These are phyloP conservation scores for Tinamus guttatus DNA, from an alignment of 2,113 vertebrate genomes.

Conservation along the genomic window DNA sequence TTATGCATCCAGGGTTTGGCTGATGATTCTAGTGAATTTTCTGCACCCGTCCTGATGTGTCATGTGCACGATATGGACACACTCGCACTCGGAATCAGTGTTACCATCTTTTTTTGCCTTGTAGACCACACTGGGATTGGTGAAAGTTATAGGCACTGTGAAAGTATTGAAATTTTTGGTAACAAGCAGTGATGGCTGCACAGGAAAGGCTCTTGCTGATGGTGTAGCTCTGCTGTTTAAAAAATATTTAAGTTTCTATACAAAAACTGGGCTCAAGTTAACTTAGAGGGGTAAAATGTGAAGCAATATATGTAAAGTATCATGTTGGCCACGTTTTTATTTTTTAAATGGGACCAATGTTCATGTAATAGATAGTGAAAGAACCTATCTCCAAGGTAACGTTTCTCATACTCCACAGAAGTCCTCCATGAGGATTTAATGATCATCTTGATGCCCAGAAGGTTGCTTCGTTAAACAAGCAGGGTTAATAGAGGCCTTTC, in stretches of 20 bases:
- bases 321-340: rapidly evolving
- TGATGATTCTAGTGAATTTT: not conserved
- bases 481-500: not conserved
- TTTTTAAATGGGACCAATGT: not conserved
- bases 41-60: not conserved
- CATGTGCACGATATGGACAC: not conserved
- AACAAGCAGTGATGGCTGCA: not conserved
- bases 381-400: not conserved
- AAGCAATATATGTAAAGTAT: not conserved
- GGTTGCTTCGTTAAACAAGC: not conserved
- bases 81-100: too few relatives aligned
- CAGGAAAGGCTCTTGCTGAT: not conserved
- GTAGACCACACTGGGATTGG: not conserved
- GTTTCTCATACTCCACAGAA: not conserved
- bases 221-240: not conserved
- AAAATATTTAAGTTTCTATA: not conserved
- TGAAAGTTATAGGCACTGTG: not conserved
- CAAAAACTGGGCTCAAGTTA: not conserved
- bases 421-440: not conserved
- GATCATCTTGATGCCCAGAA: not conserved
- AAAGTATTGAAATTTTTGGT: not conserved
- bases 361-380: not conserved
- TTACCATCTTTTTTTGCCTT: not conserved
- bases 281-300: not conserved
- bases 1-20: not conserved